These are phyloP conservation scores for Triplophysa yarkandensis DNA, from an alignment of 2,797 vertebrate species.

Conservation along the genomic window DNA sequence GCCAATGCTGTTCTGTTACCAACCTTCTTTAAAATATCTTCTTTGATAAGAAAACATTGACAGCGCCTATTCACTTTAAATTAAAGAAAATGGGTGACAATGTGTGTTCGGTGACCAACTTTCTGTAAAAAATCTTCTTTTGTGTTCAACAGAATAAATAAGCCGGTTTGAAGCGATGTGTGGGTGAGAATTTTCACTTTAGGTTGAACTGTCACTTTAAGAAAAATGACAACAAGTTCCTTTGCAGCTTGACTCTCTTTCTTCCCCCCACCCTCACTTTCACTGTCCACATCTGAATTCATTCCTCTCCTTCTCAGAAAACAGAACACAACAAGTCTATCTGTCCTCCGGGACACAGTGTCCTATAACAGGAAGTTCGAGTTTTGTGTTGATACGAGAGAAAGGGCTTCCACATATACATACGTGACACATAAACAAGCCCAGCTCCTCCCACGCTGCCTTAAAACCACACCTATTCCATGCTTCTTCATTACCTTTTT, in stretches of 20 bases:
- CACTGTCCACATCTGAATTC: slow-evolving; percentile 9
- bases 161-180: no score
- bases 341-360: slow-evolving; percentile 60
- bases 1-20: no score
- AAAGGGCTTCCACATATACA: slow-evolving; percentile 31
- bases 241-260: slow-evolving; percentile 20
- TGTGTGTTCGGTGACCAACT: no score
- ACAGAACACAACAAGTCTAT: slow-evolving; percentile 43
- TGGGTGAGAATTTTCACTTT: no score
- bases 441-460: slow-evolving; percentile 17
- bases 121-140: no score
- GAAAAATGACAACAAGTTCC: slow-evolving; percentile 24
- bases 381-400: slow-evolving; percentile 53
- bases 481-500: not conserved
- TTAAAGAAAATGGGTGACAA: no score
- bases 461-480: slow-evolving; percentile 5
- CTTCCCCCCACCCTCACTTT: slow-evolving; percentile 39
- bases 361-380: slow-evolving; percentile 57
- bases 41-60: no score
- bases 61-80: no score
- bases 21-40: no score
- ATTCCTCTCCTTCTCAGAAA: slow-evolving; percentile 40
- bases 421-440: slow-evolving; percentile 51
- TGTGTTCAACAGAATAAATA: no score
- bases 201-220: slow-evolving; percentile 63